Percentiles rank a stretch among this genome's conserved stretches.
These are phyloP conservation scores for Melanargia galathea DNA, from an alignment of 2,888 invertebrate species.

Conservation along the genomic window DNA sequence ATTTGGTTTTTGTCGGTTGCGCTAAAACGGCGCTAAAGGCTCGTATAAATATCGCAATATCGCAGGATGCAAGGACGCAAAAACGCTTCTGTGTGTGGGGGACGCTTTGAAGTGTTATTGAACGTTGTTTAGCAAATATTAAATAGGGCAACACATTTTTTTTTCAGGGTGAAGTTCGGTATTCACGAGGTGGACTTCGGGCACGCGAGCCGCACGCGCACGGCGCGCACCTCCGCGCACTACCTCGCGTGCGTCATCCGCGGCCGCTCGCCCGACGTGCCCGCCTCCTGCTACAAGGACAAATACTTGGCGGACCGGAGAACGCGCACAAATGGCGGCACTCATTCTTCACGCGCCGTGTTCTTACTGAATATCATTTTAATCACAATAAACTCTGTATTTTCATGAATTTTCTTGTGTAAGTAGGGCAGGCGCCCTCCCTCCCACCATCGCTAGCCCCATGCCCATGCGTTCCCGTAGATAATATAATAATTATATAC, in stretches of 20 bases:
- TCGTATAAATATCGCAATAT: too few species aligned
- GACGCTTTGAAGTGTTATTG: too few species aligned
- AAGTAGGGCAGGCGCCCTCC: too few species aligned
- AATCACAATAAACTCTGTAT: not conserved
- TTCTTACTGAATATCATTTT: not conserved
- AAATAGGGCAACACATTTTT: too few species aligned
- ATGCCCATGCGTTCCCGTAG: too few species aligned
- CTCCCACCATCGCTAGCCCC: too few species aligned
- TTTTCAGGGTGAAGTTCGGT: constrained; percentile 36
- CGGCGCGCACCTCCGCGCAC: constrained; percentile 50
- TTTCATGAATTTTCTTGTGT: not conserved
- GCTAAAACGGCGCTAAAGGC: too few species aligned
- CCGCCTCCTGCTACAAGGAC: constrained; percentile 17
- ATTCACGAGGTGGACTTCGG: constrained; percentile 38
- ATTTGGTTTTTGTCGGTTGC: too few species aligned
- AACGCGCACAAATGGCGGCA: constrained; percentile 5
- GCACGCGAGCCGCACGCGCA: constrained; percentile 46
- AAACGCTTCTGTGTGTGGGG: too few species aligned
- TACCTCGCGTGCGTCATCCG: constrained; percentile 48
- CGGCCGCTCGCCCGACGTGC: constrained; percentile 25
- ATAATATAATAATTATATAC: too few species aligned
- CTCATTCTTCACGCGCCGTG: not conserved
- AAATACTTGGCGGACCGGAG: not conserved
- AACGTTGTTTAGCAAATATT: too few species aligned
- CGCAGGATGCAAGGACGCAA: too few species aligned